phyloP scores from a whole-genome alignment of 2,797 vertebrate genomes.

The Buphagus erythrorhynchus region DNA sequence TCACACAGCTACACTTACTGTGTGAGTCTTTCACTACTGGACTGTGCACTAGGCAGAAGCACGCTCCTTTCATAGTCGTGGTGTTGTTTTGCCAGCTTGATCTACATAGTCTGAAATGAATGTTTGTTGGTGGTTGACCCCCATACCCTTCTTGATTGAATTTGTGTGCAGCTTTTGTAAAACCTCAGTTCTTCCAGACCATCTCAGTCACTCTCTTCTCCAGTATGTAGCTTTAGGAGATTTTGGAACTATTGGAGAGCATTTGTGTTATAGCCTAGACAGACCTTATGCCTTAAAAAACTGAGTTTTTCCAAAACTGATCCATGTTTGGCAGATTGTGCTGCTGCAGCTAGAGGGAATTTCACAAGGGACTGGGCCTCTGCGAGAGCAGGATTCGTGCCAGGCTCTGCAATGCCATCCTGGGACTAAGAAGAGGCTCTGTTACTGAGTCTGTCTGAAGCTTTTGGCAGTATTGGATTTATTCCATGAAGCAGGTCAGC shows the following conservation, averaged over 20 bases:
- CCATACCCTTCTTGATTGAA: neutral
- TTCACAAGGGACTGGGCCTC: fast-evolving
- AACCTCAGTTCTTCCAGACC: neutral
- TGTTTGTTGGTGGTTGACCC: fast-evolving
- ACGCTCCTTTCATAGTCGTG: neutral
- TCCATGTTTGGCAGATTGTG: neutral
- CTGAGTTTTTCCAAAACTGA: neutral
- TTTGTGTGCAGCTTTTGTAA: neutral
- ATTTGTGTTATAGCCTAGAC: neutral
- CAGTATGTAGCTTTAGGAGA: neutral
- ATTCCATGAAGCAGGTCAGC: neutral
- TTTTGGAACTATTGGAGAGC: neutral
- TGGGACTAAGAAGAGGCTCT: neutral
- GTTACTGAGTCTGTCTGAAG: neutral
- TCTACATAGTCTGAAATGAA: fast-evolving
- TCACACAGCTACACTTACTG: neutral
- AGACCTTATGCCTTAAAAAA: neutral
- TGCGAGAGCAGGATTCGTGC: neutral
- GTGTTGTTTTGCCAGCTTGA: neutral
- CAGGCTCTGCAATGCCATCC: neutral
- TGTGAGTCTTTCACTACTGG: neutral
- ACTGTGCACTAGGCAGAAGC: neutral
- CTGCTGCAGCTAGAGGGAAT: neutral
- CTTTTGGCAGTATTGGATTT: neutral
- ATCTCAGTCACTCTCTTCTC: neutral